phyloP scores from a whole-genome alignment of 2,888 invertebrate species.

The Heliconius ismenius region DNA sequence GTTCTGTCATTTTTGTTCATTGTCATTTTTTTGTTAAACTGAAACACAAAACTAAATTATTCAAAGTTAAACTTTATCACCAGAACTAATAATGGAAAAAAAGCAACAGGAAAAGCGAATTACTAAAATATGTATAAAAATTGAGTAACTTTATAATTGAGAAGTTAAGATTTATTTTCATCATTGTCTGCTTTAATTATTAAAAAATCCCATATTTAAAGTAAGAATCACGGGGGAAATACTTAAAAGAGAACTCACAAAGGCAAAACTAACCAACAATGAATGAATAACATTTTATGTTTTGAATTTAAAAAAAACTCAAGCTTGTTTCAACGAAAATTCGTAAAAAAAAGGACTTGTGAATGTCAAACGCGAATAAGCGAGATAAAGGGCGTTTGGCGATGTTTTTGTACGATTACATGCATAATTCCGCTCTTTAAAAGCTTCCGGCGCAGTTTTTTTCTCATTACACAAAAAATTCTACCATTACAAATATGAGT shows the following conservation, averaged over 20 bases:
- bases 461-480: conserved; percentile 36
- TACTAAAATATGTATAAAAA: conserved; percentile 1
- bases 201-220: neutral
- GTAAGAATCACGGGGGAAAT: neutral
- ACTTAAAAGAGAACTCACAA: neutral
- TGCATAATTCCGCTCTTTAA: conserved; percentile 43
- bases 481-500: conserved; percentile 51
- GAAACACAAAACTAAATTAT: conserved; percentile 8
- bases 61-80: conserved; percentile 8
- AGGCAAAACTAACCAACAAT: conserved; percentile 25
- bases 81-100: neutral
- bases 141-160: neutral
- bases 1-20: too few relatives aligned
- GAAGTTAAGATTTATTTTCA: neutral
- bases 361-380: conserved; percentile 44
- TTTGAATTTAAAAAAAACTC: conserved; percentile 21
- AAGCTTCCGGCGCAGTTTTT: conserved; percentile 42
- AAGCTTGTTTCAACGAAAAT: conserved; percentile 34
- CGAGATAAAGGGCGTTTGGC: conserved; percentile 44
- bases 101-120: neutral
- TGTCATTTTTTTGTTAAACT: neutral
- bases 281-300: conserved; percentile 25
- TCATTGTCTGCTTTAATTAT: neutral
- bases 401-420: conserved; percentile 41
- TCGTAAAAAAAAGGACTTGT: conserved; percentile 42